Evolutionary conservation across 2,888 invertebrate species (phyloP).

Genomic region (Watsonalla cultraria): DNA sequence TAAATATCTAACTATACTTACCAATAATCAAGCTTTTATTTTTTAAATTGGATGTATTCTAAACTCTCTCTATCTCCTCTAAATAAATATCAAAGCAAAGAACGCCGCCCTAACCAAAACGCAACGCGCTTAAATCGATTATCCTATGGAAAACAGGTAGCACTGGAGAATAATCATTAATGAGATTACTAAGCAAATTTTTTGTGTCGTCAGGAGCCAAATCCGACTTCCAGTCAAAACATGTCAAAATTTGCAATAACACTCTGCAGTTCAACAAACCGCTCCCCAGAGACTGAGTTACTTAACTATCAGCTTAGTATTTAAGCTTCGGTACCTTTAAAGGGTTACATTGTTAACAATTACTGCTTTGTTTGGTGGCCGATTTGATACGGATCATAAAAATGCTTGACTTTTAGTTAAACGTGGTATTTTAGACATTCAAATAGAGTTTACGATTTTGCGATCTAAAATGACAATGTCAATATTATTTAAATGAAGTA

Average conservation of each 20-base stretch:
- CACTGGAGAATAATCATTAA: conserved; percentile 20
- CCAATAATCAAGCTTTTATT: no score
- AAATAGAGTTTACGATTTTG: background rate
- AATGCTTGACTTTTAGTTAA: background rate
- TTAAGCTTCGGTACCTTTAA: conserved; percentile 46
- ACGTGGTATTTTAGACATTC: conserved; percentile 2
- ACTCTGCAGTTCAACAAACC: conserved; percentile 45
- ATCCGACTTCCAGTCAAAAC: conserved; percentile 64
- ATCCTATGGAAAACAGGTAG: conserved; percentile 45
- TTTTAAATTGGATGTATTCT: no score
- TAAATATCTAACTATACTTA: no score
- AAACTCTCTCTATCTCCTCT: no score
- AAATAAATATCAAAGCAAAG: no score
- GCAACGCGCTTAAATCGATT: conserved; percentile 2
- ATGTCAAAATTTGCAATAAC: conserved; percentile 61
- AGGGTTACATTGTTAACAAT: conserved; percentile 49
- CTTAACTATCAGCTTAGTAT: conserved; percentile 33
- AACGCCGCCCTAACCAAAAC: background rate
- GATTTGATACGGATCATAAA: conserved; percentile 27
- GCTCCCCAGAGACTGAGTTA: conserved; percentile 41
- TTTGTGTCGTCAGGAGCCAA: conserved; percentile 28
- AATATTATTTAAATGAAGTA: no score
- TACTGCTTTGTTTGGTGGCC: conserved; percentile 25
- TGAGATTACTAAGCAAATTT: conserved; percentile 55
- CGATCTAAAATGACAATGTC: background rate